phyloP scores from a whole-genome alignment of 2,797 vertebrate genomes.

The Pelochelys cantorii region DNA sequence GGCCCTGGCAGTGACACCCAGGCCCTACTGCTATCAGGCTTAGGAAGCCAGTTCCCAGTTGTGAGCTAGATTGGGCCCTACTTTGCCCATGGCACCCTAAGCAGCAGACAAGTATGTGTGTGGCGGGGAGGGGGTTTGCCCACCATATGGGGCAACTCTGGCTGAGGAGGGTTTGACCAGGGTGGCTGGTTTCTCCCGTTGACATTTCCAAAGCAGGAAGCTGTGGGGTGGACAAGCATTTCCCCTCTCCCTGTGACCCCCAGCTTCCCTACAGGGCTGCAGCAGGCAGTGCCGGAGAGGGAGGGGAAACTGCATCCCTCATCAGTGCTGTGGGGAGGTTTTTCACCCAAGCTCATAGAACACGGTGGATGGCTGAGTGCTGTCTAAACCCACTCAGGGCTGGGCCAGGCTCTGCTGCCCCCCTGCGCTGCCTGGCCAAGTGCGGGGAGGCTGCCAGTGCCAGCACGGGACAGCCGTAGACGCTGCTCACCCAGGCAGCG shows the following conservation, averaged over 20 bases:
- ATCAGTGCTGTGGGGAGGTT: not conserved
- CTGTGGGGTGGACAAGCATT: not conserved
- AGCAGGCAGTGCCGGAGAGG: not conserved
- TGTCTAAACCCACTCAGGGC: not conserved
- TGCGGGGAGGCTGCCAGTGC: not conserved
- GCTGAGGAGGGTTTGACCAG: not conserved
- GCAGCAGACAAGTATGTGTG: fast-evolving
- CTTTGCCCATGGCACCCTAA: not conserved
- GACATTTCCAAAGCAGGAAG: not conserved
- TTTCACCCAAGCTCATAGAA: too few species aligned
- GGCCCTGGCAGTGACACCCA: not conserved
- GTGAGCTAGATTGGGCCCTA: not conserved
- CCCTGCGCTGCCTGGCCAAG: too few species aligned
- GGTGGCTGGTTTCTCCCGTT: not conserved
- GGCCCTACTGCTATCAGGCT: too few species aligned
- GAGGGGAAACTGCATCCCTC: not conserved
- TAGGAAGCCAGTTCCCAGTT: too few species aligned
- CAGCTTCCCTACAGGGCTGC: not conserved
- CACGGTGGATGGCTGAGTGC: too few species aligned
- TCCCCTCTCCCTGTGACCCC: not conserved
- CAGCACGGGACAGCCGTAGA: not conserved
- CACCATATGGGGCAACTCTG: not conserved
- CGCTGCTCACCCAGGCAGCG: not conserved
- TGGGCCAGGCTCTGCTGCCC: not conserved
- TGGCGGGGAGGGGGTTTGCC: fast-evolving